phyloP scores from a whole-genome alignment of 2,113 vertebrate species.

The Albula glossodonta region DNA sequence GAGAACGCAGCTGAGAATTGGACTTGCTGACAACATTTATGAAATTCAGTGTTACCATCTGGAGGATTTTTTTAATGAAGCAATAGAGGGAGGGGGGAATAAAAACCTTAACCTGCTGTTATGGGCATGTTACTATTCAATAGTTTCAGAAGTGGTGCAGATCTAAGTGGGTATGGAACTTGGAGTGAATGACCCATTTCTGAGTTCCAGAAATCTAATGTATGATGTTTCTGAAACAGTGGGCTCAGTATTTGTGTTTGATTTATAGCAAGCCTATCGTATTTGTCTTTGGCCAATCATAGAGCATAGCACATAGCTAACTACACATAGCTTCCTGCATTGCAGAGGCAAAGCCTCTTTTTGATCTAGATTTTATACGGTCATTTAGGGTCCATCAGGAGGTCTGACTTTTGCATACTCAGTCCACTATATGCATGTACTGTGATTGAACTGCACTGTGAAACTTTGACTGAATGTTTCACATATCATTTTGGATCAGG shows the following conservation, averaged over 20 bases:
- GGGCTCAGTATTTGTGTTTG: not conserved
- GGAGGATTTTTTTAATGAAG: slow-evolving; percentile 59
- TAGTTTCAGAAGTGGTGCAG: slow-evolving; percentile 30
- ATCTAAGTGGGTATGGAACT: not conserved
- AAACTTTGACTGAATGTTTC: not conserved
- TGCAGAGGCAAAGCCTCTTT: not conserved
- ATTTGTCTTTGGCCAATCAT: not conserved
- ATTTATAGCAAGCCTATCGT: not conserved
- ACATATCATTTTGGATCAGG: not conserved
- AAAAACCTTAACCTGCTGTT: slow-evolving; percentile 27
- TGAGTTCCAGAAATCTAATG: not conserved
- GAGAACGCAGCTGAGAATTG: slow-evolving; percentile 77
- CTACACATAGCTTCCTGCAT: not conserved
- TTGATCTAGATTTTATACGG: not conserved
- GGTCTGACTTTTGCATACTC: not conserved
- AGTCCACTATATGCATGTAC: not conserved
- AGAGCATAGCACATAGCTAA: not conserved
- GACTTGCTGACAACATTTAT: slow-evolving; percentile 84
- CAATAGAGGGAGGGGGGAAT: slow-evolving; percentile 11
- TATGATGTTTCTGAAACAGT: not conserved
- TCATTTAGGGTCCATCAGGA: too few species aligned
- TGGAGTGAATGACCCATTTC: not conserved
- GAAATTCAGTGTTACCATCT: slow-evolving; percentile 90
- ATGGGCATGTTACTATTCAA: slow-evolving; percentile 37
- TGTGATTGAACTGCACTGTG: not conserved